Evolutionary conservation across 2,888 invertebrate genomes (phyloP).

Genomic region (Pinctada fucata): DNA sequence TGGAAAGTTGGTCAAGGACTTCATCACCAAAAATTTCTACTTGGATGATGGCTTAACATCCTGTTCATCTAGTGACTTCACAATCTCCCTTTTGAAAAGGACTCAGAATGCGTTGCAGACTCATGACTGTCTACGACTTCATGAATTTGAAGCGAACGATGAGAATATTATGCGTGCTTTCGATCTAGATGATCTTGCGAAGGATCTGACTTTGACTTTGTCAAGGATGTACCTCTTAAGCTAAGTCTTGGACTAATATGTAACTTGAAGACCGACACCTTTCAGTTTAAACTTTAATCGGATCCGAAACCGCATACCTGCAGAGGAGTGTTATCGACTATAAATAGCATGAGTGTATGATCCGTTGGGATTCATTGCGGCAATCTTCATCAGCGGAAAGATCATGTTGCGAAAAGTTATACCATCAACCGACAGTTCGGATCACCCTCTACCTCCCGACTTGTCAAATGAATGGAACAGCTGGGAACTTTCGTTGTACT

Average conservation of each 20-base stretch:
- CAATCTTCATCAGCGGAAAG: slow-evolving; percentile 43
- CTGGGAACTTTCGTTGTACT: slow-evolving; percentile 36
- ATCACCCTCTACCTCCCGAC: slow-evolving; percentile 44
- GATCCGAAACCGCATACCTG: slow-evolving; percentile 23
- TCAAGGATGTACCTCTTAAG: slow-evolving; percentile 26
- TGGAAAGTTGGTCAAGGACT: slow-evolving; percentile 20
- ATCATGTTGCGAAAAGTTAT: slow-evolving; percentile 46
- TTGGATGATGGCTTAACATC: slow-evolving; percentile 45
- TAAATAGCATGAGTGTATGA: slow-evolving; percentile 38
- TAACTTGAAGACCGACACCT: slow-evolving; percentile 28
- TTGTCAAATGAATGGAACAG: slow-evolving; percentile 28
- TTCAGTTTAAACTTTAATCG: slow-evolving; percentile 14
- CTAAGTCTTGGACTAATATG: slow-evolving; percentile 33
- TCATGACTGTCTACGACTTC: slow-evolving; percentile 32
- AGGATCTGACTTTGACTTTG: slow-evolving; percentile 23
- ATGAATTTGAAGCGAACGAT: slow-evolving; percentile 40
- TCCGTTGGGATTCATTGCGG: slow-evolving; percentile 48
- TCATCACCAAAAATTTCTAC: slow-evolving; percentile 41
- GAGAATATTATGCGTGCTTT: slow-evolving; percentile 33
- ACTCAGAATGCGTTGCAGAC: slow-evolving; percentile 29
- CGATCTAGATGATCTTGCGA: slow-evolving; percentile 30
- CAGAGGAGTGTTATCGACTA: slow-evolving; percentile 25
- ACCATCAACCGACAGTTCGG: slow-evolving; percentile 43
- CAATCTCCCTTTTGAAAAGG: slow-evolving; percentile 28
- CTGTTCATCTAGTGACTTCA: slow-evolving; percentile 3